Percentiles rank a stretch among this genome's conserved stretches.
phyloP scores from a whole-genome alignment of 2,113 vertebrate species.

The Engystomops pustulosus region DNA sequence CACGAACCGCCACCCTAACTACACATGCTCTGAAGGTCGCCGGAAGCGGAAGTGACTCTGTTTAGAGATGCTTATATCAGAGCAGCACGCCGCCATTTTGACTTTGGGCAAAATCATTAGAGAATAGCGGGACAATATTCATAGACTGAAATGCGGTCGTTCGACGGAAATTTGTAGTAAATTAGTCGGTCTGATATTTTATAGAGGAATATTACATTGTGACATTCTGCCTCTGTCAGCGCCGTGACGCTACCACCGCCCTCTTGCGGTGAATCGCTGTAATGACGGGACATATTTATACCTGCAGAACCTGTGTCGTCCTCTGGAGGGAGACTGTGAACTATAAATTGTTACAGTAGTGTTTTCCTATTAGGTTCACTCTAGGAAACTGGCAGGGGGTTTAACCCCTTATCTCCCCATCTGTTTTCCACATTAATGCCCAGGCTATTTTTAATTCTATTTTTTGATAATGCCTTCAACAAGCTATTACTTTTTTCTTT shows the following conservation, averaged over 20 bases:
- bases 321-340: not conserved
- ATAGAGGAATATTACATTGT: no score
- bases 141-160: no score
- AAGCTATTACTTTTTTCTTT: no score
- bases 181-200: no score
- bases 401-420: no score
- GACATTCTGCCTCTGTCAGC: no score
- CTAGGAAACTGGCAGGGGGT: no score
- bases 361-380: no score
- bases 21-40: slow-evolving; percentile 55
- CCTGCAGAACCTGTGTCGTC: not conserved
- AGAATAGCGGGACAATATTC: not conserved
- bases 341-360: not conserved
- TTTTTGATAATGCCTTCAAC: no score
- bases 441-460: no score
- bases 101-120: not conserved
- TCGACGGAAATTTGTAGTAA: not conserved
- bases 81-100: slow-evolving; percentile 5
- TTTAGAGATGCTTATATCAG: rapidly evolving
- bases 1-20: not conserved
- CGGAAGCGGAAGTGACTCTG: slow-evolving; percentile 24
- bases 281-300: not conserved
- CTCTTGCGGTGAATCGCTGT: not conserved
- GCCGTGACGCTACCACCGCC: no score
- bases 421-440: no score